Evolutionary conservation across 1,140 invertebrate species (phyloP).

Genomic region (Ceratitis capitata): DNA sequence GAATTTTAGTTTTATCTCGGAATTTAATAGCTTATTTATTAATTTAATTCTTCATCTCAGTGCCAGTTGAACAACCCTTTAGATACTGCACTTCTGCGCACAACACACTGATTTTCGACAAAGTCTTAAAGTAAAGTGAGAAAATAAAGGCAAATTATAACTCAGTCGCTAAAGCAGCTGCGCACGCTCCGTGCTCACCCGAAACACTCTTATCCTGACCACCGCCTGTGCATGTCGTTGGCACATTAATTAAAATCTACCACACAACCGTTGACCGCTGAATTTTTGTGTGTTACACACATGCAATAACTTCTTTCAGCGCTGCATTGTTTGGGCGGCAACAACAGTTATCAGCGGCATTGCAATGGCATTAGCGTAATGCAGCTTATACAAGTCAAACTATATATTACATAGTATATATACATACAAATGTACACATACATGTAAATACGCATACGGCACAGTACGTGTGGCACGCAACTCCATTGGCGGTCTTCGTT

Average conservation of each 20-base stretch:
- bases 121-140: not conserved
- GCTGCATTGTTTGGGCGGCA: not conserved
- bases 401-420: no score
- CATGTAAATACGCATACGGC: not conserved
- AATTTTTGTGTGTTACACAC: not conserved
- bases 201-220: not conserved
- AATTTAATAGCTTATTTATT: no score
- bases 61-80: no score
- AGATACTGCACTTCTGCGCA: no score
- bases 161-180: not conserved
- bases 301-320: no score
- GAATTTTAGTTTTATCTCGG: no score
- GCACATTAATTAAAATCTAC: conserved; percentile 10
- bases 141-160: not conserved
- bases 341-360: no score
- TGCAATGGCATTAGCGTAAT: not conserved
- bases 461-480: not conserved
- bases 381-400: no score
- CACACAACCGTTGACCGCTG: not conserved
- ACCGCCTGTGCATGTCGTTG: not conserved
- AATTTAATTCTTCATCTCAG: no score
- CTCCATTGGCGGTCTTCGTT: not conserved
- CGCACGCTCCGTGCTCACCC: not conserved
- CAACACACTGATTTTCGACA: not conserved
- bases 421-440: not conserved